phyloP scores from a whole-genome alignment of 2,113 vertebrate species.

The Actenoides lindsayi region DNA sequence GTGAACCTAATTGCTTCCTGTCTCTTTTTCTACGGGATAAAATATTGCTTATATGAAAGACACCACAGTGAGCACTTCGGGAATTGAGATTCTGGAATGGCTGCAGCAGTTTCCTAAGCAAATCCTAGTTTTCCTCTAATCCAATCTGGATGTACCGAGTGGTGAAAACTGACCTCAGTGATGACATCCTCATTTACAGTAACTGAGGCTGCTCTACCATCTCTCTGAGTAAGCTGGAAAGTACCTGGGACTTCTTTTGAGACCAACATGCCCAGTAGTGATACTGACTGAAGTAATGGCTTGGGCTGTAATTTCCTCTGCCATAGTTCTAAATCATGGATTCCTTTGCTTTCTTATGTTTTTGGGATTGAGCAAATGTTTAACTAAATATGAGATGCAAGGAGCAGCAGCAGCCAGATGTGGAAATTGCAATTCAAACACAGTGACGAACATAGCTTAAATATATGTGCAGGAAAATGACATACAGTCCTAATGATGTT shows the following conservation, averaged over 20 bases:
- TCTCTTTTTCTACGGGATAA: background rate
- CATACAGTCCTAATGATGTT: background rate
- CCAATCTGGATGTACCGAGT: accelerated
- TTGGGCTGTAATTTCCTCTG: background rate
- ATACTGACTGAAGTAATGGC: background rate
- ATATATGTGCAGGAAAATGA: background rate
- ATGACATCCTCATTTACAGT: background rate
- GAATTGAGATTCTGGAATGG: background rate
- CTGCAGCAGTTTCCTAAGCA: background rate
- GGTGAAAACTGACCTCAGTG: background rate
- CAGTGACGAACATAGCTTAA: background rate
- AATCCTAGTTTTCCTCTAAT: background rate
- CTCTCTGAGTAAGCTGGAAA: background rate
- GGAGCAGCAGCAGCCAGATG: background rate
- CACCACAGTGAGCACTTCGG: background rate
- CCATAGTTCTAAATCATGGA: background rate
- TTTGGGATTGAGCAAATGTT: background rate
- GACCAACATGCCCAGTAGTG: background rate
- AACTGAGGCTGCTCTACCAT: background rate
- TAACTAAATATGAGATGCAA: background rate
- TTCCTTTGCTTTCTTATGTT: background rate
- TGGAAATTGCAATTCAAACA: background rate
- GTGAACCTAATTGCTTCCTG: background rate
- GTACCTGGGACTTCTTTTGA: background rate
- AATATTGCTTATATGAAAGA: background rate